phyloP scores from a whole-genome alignment of 2,888 invertebrate genomes.

The Ramazzottius varieornatus region DNA sequence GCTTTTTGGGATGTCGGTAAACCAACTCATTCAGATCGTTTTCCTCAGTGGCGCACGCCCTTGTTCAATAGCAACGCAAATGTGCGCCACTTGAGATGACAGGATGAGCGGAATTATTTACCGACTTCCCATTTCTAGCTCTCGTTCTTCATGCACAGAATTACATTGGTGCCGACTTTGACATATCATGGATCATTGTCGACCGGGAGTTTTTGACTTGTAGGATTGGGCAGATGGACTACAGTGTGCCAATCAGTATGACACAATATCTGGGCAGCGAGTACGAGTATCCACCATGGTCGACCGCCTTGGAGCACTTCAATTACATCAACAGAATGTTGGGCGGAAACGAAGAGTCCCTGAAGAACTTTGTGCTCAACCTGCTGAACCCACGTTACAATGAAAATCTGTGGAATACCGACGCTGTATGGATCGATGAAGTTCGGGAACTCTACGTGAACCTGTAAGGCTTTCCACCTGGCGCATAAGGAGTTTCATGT shows the following conservation, averaged over 20 bases:
- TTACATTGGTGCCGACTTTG: too few relatives aligned
- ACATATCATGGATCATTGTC: too few relatives aligned
- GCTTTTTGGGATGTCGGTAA: not conserved
- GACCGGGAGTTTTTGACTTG: too few relatives aligned
- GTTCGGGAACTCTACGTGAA: not conserved
- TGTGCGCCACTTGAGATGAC: too few relatives aligned
- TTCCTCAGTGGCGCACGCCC: too few relatives aligned
- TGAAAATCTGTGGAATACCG: not conserved
- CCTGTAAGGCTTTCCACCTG: too few relatives aligned
- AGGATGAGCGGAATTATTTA: not conserved
- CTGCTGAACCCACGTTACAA: not conserved
- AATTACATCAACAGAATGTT: not conserved
- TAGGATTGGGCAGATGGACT: not conserved
- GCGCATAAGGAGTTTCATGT: too few relatives aligned
- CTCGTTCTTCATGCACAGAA: too few relatives aligned
- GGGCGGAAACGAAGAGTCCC: not conserved
- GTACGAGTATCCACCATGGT: not conserved
- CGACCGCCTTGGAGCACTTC: not conserved
- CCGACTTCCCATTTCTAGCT: too few relatives aligned
- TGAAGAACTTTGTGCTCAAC: not conserved
- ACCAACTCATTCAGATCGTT: too few relatives aligned
- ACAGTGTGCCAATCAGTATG: not conserved
- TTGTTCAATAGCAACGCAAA: too few relatives aligned
- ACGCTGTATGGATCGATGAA: not conserved
- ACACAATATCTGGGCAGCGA: not conserved